These are phyloP conservation scores for Mamestra brassicae DNA, from an alignment of 2,888 invertebrate species.

Conservation along the genomic window DNA sequence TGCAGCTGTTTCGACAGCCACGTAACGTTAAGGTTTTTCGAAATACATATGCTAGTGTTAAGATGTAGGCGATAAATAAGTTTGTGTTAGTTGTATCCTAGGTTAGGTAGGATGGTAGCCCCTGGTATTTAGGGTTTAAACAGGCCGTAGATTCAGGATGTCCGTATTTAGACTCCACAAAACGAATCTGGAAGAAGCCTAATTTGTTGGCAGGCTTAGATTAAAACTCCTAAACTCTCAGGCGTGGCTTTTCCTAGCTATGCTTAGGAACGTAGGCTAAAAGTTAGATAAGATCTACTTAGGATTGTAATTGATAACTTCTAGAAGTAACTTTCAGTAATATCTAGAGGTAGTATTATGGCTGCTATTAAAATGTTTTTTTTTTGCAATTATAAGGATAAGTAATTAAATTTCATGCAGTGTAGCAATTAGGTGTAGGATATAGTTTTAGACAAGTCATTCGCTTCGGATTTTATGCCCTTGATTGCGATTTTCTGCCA, in stretches of 20 bases:
- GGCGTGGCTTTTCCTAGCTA: slow-evolving; percentile 62
- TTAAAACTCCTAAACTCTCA: slow-evolving; percentile 62
- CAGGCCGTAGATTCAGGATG: slow-evolving; percentile 73
- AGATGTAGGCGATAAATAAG: slow-evolving; percentile 36
- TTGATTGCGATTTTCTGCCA: slow-evolving; percentile 59
- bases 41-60: slow-evolving; percentile 47
- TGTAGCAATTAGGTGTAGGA: slow-evolving; percentile 39
- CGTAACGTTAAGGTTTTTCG: slow-evolving; percentile 41
- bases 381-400: slow-evolving; percentile 54
- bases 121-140: slow-evolving; percentile 65
- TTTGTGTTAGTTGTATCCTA: slow-evolving; percentile 44
- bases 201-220: slow-evolving; percentile 75
- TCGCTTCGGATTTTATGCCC: slow-evolving; percentile 67
- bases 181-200: slow-evolving; percentile 75
- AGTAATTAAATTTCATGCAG: slow-evolving; percentile 50
- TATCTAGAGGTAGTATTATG: slow-evolving; percentile 45
- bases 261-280: slow-evolving; percentile 41
- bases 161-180: slow-evolving; percentile 61
- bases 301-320: slow-evolving; percentile 43
- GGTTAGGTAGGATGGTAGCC: slow-evolving; percentile 57
- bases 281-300: slow-evolving; percentile 38
- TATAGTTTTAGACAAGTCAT: slow-evolving; percentile 64
- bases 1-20: slow-evolving; percentile 38
- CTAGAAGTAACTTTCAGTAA: slow-evolving; percentile 41
- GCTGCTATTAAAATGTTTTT: slow-evolving; percentile 58